phyloP scores from a whole-genome alignment of 2,797 vertebrate genomes.

The Trematomus bernacchii region DNA sequence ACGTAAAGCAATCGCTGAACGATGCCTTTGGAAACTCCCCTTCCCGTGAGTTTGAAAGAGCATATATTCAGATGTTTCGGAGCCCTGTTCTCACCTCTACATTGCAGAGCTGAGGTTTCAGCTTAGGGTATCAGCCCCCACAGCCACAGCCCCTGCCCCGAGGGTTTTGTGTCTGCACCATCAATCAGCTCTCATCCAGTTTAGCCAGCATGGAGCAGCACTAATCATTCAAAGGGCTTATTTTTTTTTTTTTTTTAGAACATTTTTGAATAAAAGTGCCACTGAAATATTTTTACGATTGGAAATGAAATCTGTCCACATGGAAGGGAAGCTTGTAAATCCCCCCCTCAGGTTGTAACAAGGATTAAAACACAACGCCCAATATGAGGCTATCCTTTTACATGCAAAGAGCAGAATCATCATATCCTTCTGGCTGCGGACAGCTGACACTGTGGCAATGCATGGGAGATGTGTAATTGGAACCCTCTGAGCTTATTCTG shows the following conservation, averaged over 20 bases:
- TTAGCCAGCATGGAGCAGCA: slow-evolving; percentile 8
- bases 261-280: slow-evolving; percentile 16
- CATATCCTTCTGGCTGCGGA: slow-evolving; percentile 77
- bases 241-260: not conserved
- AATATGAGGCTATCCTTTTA: slow-evolving; percentile 80
- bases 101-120: slow-evolving; percentile 42
- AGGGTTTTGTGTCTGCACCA: slow-evolving; percentile 44
- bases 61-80: slow-evolving; percentile 29
- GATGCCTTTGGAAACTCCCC: not conserved
- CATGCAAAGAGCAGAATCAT: slow-evolving; percentile 85
- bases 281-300: slow-evolving; percentile 52
- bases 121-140: slow-evolving; percentile 41
- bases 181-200: slow-evolving; percentile 9
- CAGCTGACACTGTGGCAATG: slow-evolving; percentile 85
- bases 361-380: slow-evolving; percentile 71
- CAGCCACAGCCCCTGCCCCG: slow-evolving; percentile 22
- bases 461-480: slow-evolving; percentile 83
- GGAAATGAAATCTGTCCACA: slow-evolving; percentile 30
- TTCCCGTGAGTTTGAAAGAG: slow-evolving; percentile 16
- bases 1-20: not conserved
- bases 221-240: not conserved
- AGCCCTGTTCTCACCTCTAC: slow-evolving; percentile 26
- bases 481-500: slow-evolving; percentile 83
- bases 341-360: slow-evolving; percentile 66
- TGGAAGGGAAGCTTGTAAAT: slow-evolving; percentile 34